Evolutionary conservation across 2,888 invertebrate genomes (phyloP), one percentile per base, ranked within the genome.

Genomic region (Cinara cedri): DNA sequence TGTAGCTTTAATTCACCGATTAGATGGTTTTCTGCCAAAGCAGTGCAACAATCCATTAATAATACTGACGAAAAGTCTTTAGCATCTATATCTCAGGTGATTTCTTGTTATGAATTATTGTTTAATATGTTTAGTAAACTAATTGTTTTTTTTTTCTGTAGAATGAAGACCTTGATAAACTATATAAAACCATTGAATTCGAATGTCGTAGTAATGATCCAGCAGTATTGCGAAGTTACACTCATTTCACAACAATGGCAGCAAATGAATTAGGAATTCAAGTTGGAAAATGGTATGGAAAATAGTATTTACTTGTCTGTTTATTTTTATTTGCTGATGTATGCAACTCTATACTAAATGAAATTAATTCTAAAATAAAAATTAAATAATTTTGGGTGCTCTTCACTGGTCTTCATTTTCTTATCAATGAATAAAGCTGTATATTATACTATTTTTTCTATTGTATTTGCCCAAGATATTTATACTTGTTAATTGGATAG

Each of bases 131-230:
- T 1, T 14, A 49, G 6, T 24, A 2, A 49, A 49, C 16, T 24
- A 68, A 0, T 51, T 6, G n/a, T 49, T 26, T 51, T 68, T 1
- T 16, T 26, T 26, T 26, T 11, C 11, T 3, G 4, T 51, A 70
- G 21, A 34, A 65, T 14, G 82, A 81, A 11, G 89, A 90, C 85
- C 85, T 88, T 10, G 95, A 95, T 84, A 93, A 92, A 86, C 87
- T 98, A 55, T 97, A 90, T 84, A 93, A 92, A 86, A 89, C 89
- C 83, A 87, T 98, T 11, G 93, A 94, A 85, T 85, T 98, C 81
- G 97, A 98, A 87, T 89, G 96, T 83, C 89, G 92, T 85, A 93
- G 95, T 19, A 91, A 96, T 84, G 97, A 98, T 85, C 90, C 90
- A 1, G 93, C 93, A 0, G 96, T 98, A 0, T 86, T 98, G 26